A percentile compares a stretch with the other conserved stretches of the same genome.
Evolutionary conservation across 2,888 invertebrate genomes (phyloP).

Genomic region (Tuta absoluta): DNA sequence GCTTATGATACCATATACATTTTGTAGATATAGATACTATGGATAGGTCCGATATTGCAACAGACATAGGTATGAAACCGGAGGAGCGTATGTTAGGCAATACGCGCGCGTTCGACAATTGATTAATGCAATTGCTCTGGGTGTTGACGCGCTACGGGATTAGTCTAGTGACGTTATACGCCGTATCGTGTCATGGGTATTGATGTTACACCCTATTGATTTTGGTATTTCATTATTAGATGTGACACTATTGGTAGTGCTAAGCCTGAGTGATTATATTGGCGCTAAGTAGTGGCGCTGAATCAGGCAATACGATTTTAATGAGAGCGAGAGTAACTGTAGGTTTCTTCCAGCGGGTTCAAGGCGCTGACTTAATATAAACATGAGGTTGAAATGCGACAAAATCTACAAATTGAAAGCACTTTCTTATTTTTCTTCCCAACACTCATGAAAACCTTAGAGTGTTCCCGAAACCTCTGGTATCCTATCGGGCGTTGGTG

Average conservation of each 20-base stretch:
- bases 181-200: constrained; percentile 2
- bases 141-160: constrained; percentile 49
- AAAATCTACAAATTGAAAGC: too few species aligned
- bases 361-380: too few species aligned
- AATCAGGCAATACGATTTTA: neutral
- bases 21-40: too few species aligned
- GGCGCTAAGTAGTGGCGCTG: neutral
- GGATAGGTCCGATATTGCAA: too few species aligned
- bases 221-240: neutral
- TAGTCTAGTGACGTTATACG: neutral
- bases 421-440: too few species aligned
- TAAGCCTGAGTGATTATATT: neutral
- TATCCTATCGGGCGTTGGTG: too few species aligned
- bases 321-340: too few species aligned
- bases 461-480: too few species aligned
- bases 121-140: constrained; percentile 72
- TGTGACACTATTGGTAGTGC: neutral
- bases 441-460: too few species aligned
- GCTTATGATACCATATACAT: too few species aligned
- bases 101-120: constrained; percentile 67
- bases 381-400: too few species aligned
- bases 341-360: too few species aligned
- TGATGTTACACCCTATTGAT: constrained; percentile 14
- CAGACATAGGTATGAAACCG: constrained; percentile 48
- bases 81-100: constrained; percentile 49